Conservation (phyloP, 2,113 vertebrate genomes). For the Peromyscus leucopus region DNA sequence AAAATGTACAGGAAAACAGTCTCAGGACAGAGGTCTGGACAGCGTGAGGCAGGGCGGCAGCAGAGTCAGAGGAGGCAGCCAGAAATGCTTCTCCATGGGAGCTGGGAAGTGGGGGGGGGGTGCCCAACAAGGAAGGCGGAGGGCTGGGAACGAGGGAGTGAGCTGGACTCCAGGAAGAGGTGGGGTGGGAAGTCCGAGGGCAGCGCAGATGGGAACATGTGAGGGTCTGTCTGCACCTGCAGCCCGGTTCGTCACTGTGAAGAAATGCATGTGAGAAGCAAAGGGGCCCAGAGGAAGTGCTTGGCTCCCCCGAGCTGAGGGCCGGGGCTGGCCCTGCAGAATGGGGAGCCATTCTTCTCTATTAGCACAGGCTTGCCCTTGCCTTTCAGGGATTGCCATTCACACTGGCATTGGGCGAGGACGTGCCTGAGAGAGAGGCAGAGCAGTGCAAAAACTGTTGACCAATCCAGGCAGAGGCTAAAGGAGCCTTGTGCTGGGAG, state of each 20-base stretch:
- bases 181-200: not conserved
- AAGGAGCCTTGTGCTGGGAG: not conserved
- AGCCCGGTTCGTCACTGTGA: not conserved
- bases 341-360: not conserved
- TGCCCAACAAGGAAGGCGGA: not conserved
- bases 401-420: no score
- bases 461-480: not conserved
- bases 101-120: not conserved
- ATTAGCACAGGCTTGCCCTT: not conserved
- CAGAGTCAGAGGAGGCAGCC: not conserved
- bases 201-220: no score
- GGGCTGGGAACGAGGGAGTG: not conserved
- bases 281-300: not conserved
- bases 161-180: not conserved
- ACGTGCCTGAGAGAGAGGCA: not conserved
- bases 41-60: not conserved
- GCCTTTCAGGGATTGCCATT: not conserved
- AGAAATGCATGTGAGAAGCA: not conserved
- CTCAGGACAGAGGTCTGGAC: not conserved
- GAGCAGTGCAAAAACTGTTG: not conserved
- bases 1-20: not conserved
- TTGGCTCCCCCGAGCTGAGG: not conserved
- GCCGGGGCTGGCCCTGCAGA: not conserved
- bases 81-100: not conserved
- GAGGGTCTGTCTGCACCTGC: not conserved